Conservation (phyloP, 2,888 invertebrate species). For the Lepas anatifera region DNA sequence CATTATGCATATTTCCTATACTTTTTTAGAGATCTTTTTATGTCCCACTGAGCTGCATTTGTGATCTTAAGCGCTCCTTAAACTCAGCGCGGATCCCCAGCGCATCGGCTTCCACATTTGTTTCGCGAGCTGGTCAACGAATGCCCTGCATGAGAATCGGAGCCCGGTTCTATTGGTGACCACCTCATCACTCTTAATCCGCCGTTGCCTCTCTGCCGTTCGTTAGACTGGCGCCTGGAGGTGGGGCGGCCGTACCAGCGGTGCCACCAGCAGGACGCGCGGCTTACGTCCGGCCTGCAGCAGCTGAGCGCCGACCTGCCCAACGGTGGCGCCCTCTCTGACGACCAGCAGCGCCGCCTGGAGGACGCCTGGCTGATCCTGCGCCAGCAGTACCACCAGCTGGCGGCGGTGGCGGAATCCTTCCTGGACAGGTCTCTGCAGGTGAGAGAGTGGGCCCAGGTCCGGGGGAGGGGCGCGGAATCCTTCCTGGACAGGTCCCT, state of each 20-base stretch:
- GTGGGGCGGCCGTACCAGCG: conserved; percentile 54
- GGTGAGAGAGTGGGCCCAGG: too few species aligned
- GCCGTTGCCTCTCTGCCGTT: background rate
- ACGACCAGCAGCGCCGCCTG: conserved; percentile 37
- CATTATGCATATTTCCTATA: too few species aligned
- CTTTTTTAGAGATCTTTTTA: too few species aligned
- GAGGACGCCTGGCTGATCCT: conserved; percentile 54
- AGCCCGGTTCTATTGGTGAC: too few species aligned
- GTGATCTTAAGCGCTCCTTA: too few species aligned
- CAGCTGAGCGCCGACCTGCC: conserved; percentile 47
- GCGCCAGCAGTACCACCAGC: conserved; percentile 48
- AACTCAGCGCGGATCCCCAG: too few species aligned
- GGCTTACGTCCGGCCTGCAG: conserved; percentile 51
- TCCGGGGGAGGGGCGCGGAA: conserved; percentile 52
- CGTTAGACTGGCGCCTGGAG: conserved; percentile 43
- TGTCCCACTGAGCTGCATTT: too few species aligned
- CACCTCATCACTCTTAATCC: too few species aligned
- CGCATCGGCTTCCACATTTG: too few species aligned
- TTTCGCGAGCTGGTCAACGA: too few species aligned
- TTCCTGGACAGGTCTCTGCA: conserved; percentile 49
- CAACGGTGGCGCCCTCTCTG: conserved; percentile 39
- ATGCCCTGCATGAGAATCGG: too few species aligned
- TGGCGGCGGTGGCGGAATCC: conserved; percentile 52
- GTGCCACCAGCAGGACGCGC: conserved; percentile 55
- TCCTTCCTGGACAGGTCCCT: conserved; percentile 50